Base-by-base conservation (phyloP, 1,140 invertebrate genomes). In the Pseudomyrmex dendroicus region DNA sequence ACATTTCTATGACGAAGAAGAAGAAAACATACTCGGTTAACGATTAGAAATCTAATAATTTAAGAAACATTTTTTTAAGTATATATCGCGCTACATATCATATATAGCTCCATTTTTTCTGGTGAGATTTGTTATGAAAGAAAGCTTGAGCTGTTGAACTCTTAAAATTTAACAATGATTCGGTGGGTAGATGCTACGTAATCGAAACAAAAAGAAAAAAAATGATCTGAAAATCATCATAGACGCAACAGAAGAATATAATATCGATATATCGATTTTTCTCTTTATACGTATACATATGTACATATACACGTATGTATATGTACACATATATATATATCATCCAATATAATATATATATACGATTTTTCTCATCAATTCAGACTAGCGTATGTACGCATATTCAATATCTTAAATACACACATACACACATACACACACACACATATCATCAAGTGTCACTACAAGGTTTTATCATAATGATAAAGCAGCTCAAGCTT, bases 131-230 rank as follows among this genome's bases (percentile, higher is more conserved):
- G 62, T 13, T 48, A 57, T 35, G 1, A 54, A 77, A 12, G 4
- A 67, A 77, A 10, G 61, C 74, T 77, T 54, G 17, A 68, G 35
- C 74, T 77, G 25, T 68, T 54, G 17, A n/a, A 74, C 3, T 63
- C 63, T 12, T 2, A 9, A 48, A 25, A 63, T 50, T 74, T 48
- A 63, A 25, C 15, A 62, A 73, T 61, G 57, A 13, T 7, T 73
- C 15, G 5, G 25, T n/a, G 13, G 17, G 9, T 13, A 10, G 20
- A 67, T 25, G 15, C 7, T 15, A 15, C n/a, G 46, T 52, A 20
- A 13, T 54, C 48, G 54, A 44, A 44, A 67, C 44, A 2, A 66
- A 77, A 8, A 2, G 1, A 67, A 2, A 46, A 46, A 77, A 56
- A 2, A 7, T 35, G 15, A 15, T 17, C 25, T 74, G 15, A 4